Evolutionary conservation across 2,113 vertebrate species (phyloP), one percentile per base, ranked within the genome.

Genomic region (Alectura lathami): DNA sequence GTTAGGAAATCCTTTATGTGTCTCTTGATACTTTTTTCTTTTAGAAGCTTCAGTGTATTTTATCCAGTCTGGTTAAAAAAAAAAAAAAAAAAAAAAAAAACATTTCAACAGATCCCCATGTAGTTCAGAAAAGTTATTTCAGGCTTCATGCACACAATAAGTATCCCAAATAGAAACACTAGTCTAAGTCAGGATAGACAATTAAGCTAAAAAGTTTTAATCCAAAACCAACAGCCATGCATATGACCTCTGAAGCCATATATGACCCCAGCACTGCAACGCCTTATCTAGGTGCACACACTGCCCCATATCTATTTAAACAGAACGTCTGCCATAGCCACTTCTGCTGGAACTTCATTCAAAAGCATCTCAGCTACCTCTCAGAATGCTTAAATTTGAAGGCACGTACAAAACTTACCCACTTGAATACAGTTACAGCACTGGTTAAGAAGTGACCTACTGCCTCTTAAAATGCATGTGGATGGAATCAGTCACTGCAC

Each of bases 321-420:
- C n/a, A 66, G 45, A 86, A 57, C 7, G 29, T 62, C 16, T 89
- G 53, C 11, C 32, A 51, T 40, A 85, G 43, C 40, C 51, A 53
- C 18, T 56, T 21, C 21, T 32, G 40, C 4, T 32, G 8, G 2
- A 80, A 82, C 30, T n/a, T 40, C 15, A 36, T 42, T 64, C 43
- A 43, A 91, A 83, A 92, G n/a, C 22, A 69, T 23, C 40, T 36
- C 36, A 85, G 22, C 13, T 53, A 18, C 26, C 12, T 18, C 34
- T 85, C 36, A 80, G 64, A 88, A 81, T 20, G 30, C 62, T 86
- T 40, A 80, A 59, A 59, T 86, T 57, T 72, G 57, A 91, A 68
- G 70, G 12, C 20, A 70, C 18, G 13, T 17, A 63, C 0, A 67
- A 15, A 76, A 51, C 20, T n/a, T 47, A 68, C 24, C 43, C 15